Evolutionary conservation across 1,140 invertebrate species (phyloP), one percentile per base, ranked within the genome.

Genomic region (Drosophila baimaii): DNA sequence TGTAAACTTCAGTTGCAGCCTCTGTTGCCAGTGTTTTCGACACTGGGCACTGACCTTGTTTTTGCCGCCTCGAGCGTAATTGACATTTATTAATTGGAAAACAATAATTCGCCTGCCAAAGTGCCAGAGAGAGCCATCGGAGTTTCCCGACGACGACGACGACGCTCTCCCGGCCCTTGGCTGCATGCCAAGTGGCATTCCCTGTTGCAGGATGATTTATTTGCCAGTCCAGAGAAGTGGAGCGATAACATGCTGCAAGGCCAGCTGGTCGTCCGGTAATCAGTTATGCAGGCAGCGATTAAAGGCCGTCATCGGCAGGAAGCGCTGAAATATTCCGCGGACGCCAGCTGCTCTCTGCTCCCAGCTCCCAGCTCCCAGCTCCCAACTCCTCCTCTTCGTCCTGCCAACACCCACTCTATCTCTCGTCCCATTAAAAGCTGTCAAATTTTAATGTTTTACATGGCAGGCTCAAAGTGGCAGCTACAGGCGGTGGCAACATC

Each of bases 81-180:
- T 90, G 86, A 90, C 86, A 86, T 90, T 90, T 90, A 90, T 90
- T 90, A 90, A 90, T 90, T 90, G 86, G 86, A 90, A 90, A 90
- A 90, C 86, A 90, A 90, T 90, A 90, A 90, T 90, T 90, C 80
- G 74, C 52, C 74, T 77, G 76, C 57, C 76, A 78, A 77, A 77
- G 51, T 70, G 73, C 49, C 73, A 77, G 41, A 15, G 27, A 33
- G 37, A 49, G 58, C 44, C 19, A 35, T 23, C 19, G 35, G 25
- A 58, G 25, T 54, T 37, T 19, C 25, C 33, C 49, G 5, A n/a
- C 33, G n/a, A 13, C 17, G 47, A 51, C 25, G 49, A 33, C 49
- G 51, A 35, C 13, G 49, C 49, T 52, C 31, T 21, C 17, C 51
- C 51, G 51, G 19, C 51, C 10, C 10, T 23, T 78, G 68, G 79